Base-by-base conservation (phyloP, 1,140 invertebrate genomes). In the Coenobita brevimanus region DNA sequence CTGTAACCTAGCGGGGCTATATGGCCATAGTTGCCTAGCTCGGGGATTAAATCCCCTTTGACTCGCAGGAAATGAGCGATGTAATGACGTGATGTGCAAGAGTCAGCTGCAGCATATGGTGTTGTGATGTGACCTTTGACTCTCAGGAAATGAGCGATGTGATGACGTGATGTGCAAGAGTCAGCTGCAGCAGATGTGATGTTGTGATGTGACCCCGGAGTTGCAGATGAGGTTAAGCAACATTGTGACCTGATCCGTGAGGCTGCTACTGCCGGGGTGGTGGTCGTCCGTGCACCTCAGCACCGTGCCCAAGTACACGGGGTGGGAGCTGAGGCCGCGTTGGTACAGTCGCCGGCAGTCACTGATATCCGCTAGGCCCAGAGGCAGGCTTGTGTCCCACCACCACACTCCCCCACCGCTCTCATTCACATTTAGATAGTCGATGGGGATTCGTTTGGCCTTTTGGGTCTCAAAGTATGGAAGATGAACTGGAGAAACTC, bases 371-470 rank as follows among this genome's bases (percentile, higher is more conserved):
- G 82, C 82, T 27, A 83, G 82, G 46, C 54, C 71, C 41, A 83
- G 43, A 21, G 82, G 82, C 15, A 83, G 82, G 50, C 82, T 83
- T 41, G 82, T 33, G 67, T 83, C 82, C 82, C 82, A 83, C 82
- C 82, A 83, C 82, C 82, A 83, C 64, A 60, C 36, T 17, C 82
- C 67, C 27, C 24, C 6, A 36, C 13, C 27, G 15, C 2, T 30
- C 8, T 17, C 46, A 1, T 38, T n/a, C 21, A 64, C 38, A 10
- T 36, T 27, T 38, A 73, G 43, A 30, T 83, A 43, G 82, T 71
- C 67, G n/a, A n/a, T n/a, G n/a, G n/a, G n/a, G n/a, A n/a, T n/a
- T n/a, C n/a, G n/a, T n/a, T n/a, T n/a, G n/a, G n/a, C n/a, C n/a
- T n/a, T n/a, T n/a, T n/a, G n/a, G n/a, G n/a, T n/a, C n/a, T n/a